Evolutionary conservation across 1,140 invertebrate species (phyloP), one percentile per base, ranked within the genome.

Genomic region (Monomorium pharaonis): DNA sequence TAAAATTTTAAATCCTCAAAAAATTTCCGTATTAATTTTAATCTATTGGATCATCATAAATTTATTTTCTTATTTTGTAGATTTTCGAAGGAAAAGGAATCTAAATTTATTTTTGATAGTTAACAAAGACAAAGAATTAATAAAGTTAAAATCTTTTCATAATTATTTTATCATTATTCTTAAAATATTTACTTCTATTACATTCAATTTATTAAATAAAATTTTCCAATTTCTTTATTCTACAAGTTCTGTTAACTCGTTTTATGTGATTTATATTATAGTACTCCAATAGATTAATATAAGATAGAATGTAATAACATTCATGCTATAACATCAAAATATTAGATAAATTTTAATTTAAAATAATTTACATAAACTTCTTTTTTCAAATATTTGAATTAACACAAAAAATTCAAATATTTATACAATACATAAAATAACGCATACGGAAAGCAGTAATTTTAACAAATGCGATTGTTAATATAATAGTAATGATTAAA

Each of bases 361-460:
- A 65, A 80, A 54, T 49, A 37, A 33, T 78, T 78, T 67, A 78
- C 30, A 80, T 0, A 33, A 77, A 37, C 37, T 7, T 37, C n/a
- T n/a, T n/a, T 76, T 10, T 24, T 49, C 27, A 49, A 49, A 65
- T 21, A 51, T 30, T 78, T 65, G 33, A 76, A 44, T 44, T 60
- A 65, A 33, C n/a, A 24, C 24, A 7, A 12, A 54, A 27, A 70
- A 18, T 70, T 70, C 24, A 49, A 70, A 70, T 42, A 16, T 42
- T 75, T 49, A 12, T 60, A 60, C 37, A 60, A 44, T 75, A 75
- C 44, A 47, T 30, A 7, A 75, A 58, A 24, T 21, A 62, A 44
- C 47, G 33, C 30, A 12, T 60, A 7, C 3, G 30, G 2, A 44
- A 60, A 56, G 7, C 33, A 33, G 24, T 33, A 74, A 30, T 18